Evolutionary conservation across 2,113 vertebrate genomes (phyloP), one percentile per base, ranked within the genome.

Genomic region (Neoarius graeffei): DNA sequence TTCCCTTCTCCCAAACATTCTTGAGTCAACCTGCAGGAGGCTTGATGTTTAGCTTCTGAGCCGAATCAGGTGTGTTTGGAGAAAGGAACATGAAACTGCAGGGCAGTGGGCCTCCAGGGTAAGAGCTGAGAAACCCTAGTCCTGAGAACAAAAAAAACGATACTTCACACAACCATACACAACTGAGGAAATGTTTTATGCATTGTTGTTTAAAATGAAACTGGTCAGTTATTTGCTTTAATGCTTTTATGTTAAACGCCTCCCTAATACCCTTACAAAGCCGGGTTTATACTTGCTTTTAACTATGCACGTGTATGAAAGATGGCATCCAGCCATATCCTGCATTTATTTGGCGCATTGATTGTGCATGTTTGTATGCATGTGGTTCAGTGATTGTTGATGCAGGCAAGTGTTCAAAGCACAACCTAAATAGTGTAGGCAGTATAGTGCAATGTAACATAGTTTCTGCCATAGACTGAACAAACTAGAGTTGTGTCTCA

Each of bases 101-200:
- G 81, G 27, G 30, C 59, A 25, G 59, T 25, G 23, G 60, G 60
- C 60, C 35, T 83, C 81, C 66, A 23, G 42, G 42, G 60, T 64
- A 64, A 8, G 17, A 67, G 60, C 30, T 67, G 48, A 52, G 82
- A 84, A 84, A 67, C 42, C 35, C 35, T 83, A 66, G 13, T 6
- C 42, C 50, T 25, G 5, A 83, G 9, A 76, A 77, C 67, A 62
- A 89, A 84, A 86, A 79, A 84, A 86, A 79, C 27, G 79, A 88
- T 83, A 88, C 77, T 11, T 83, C 30, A 87, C 52, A 64, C 76
- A 73, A 86, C 76, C 30, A 60, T 54, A 74, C 42, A 54, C 74
- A 86, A 76, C 30, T 86, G 48, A 73, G 83, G 83, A 13, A 48
- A 57, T 57, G 23, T 48, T 62, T 50, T 84, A 86, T 87, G 81